Base-by-base conservation (phyloP, 2,888 invertebrate genomes). In the Priapulus caudatus region DNA sequence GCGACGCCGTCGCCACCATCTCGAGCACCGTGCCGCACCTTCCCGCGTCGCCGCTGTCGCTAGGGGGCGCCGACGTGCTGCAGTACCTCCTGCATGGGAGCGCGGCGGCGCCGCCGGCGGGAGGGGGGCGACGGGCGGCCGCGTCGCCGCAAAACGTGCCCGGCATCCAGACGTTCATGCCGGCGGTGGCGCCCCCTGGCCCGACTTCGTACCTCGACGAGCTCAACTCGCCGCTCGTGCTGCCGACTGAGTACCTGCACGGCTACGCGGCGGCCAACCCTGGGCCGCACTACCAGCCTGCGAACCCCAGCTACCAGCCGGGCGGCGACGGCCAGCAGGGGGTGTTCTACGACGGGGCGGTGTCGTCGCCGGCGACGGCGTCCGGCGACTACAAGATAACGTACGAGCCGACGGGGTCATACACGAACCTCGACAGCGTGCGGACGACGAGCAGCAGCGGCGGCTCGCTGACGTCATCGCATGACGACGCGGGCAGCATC, bases 401-500 rank as follows among this genome's bases (percentile, higher is more conserved):
- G 10, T 33, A 33, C n/a, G 33, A 33, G n/a, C 33, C 33, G 10
- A 33, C 33, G 10, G 33, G 33, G 10, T 10, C 10, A 10, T 33
- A 33, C n/a, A 33, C 33, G 33, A 33, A 33, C 33, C 33, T 33
- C n/a, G 33, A 33, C n/a, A 33, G 33, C 33, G n/a, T 33, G n/a
- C 33, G n/a, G 10, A 33, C n/a, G 10, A 10, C 33, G 10, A 33
- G 33, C n/a, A 33, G 33, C 33, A 33, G 10, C n/a, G n/a, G 33
- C n/a, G 10, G 33, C n/a, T 33, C n/a, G 33, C n/a, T 33, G 33
- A n/a, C n/a, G n/a, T n/a, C n/a, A n/a, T n/a, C n/a, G n/a, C n/a
- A n/a, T n/a, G n/a, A n/a, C n/a, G n/a, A n/a, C n/a, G n/a, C n/a
- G n/a, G n/a, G n/a, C n/a, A n/a, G n/a, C n/a, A n/a, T n/a, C n/a